phyloP scores from a whole-genome alignment of 2,888 invertebrate species.

The Erannis defoliaria region DNA sequence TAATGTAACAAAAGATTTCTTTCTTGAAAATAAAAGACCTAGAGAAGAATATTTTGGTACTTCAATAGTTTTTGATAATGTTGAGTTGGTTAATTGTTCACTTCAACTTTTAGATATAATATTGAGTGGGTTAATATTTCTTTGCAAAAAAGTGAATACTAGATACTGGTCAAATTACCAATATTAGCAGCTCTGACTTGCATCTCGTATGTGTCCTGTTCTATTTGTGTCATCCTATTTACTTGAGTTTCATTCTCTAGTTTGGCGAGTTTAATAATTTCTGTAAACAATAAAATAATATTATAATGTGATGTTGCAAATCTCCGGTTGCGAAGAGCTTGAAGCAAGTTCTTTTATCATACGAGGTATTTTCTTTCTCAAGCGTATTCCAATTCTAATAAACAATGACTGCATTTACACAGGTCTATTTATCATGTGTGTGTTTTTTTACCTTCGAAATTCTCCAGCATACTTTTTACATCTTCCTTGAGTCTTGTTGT shows the following conservation, averaged over 20 bases:
- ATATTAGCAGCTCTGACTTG: conserved; percentile 98
- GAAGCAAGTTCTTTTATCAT: background rate
- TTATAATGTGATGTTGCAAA: background rate
- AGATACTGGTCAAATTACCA: conserved; percentile 67
- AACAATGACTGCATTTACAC: no score
- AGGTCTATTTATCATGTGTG: background rate
- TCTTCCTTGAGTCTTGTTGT: conserved; percentile 98
- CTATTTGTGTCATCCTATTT: conserved; percentile 95
- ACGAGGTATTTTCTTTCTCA: background rate
- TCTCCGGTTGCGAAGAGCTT: background rate
- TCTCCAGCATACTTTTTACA: conserved; percentile 98
- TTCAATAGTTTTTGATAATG: no score
- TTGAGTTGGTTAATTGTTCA: no score
- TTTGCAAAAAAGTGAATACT: no score
- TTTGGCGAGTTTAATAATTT: conserved; percentile 95
- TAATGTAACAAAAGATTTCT: no score
- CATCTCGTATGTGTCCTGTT: conserved; percentile 98
- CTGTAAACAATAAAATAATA: conserved; percentile 79
- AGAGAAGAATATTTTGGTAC: no score
- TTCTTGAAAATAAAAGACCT: no score
- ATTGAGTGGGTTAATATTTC: no score
- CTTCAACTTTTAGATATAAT: no score
- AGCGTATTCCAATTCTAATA: background rate
- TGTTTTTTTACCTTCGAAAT: conserved; percentile 97
- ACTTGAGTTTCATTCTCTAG: conserved; percentile 97